Base-by-base conservation (phyloP, 2,888 invertebrate genomes). In the Dione vanillae region DNA sequence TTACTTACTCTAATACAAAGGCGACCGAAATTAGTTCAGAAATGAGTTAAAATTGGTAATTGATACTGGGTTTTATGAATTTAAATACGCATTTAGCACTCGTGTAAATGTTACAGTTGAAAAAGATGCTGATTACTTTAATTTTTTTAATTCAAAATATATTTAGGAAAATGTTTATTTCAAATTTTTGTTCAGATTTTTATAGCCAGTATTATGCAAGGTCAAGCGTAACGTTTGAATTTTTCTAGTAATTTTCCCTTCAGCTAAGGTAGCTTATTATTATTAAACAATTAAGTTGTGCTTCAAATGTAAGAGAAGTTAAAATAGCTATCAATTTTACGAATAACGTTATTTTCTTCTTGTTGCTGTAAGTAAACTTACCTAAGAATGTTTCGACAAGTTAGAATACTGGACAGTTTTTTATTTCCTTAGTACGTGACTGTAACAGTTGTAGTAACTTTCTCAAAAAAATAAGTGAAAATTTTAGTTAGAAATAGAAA, bases 381-480 rank as follows among this genome's bases (percentile, higher is more conserved):
- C 14, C 37, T 16, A 37, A 54, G 10, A 1, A 10, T 56, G 16
- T 10, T 56, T 37, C 12, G 16, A 16, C 37, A 40, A 5, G 16
- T 11, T 40, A 16, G 35, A 35, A n/a, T 37, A 37, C 37, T 8
- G 16, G 16, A 56, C 37, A 56, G 37, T 37, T 37, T 56, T 56
- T 2, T 56, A 56, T 37, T 56, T 16, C 11, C 11, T 56, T 56
- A 16, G 37, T 40, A 40, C 56, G 56, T 56, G 56, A 56, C 56
- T 56, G 54, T 11, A 37, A 40, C 37, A 16, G 16, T 11, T 56
- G 37, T 40, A 7, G 16, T 56, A 40, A 56, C 37, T 56, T 56
- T 56, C 12, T 11, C 16, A 56, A 7, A 1, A 56, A 40, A 37
- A n/a, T n/a, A 56, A 56, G 16, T 54, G 0, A 1, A 56, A 56